A percentile compares a stretch with the other conserved stretches of the same genome.
These are phyloP conservation scores for Epistrophe grossulariae DNA, from an alignment of 2,888 invertebrate species.

Conservation along the genomic window DNA sequence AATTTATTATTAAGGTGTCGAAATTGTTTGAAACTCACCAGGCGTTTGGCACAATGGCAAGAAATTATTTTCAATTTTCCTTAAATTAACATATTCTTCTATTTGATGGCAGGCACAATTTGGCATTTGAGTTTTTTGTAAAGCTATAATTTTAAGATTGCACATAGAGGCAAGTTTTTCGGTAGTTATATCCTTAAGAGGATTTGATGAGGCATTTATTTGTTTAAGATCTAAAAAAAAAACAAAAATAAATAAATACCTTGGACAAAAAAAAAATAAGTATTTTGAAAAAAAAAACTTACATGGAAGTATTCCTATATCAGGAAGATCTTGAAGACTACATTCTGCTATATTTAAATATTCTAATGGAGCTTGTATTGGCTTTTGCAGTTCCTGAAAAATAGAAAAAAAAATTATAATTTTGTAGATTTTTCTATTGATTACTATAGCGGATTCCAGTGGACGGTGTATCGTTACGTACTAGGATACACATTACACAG, in stretches of 20 bases:
- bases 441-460: no score
- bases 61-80: constrained; percentile 80
- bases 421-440: no score
- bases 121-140: constrained; percentile 81
- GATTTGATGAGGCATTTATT: constrained; percentile 88
- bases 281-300: constrained; percentile 51
- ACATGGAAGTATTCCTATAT: constrained; percentile 86
- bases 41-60: constrained; percentile 80
- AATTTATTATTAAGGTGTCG: no score
- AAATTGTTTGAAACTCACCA: constrained; percentile 79
- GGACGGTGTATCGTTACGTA: no score
- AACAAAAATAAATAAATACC: not conserved
- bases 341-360: constrained; percentile 87
- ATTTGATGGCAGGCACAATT: constrained; percentile 81
- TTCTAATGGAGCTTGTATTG: constrained; percentile 86
- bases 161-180: constrained; percentile 87
- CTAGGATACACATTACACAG: no score
- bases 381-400: constrained; percentile 82
- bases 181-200: constrained; percentile 83
- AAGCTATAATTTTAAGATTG: constrained; percentile 86
- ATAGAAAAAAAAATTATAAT: no score
- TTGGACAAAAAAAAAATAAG: not conserved
- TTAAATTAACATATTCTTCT: constrained; percentile 79
- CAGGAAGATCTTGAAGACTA: constrained; percentile 86
- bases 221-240: constrained; percentile 83